phyloP scores from a whole-genome alignment of 2,797 vertebrate genomes.

The Sciaenops ocellatus region DNA sequence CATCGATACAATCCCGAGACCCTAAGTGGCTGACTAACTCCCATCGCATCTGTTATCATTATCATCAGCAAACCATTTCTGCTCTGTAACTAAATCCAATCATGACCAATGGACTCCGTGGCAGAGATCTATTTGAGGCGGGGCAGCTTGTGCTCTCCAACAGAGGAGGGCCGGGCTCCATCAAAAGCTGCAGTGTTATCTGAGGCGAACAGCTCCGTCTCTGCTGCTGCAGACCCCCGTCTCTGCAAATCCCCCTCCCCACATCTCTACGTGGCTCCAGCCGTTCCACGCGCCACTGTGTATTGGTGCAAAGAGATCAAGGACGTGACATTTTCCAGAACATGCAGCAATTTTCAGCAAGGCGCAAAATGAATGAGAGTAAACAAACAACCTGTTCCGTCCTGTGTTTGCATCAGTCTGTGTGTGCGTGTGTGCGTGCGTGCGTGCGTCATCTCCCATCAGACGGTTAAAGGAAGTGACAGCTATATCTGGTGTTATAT shows the following conservation, averaged over 20 bases:
- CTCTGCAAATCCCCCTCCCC: constrained; percentile 66
- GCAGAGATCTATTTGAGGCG: constrained; percentile 70
- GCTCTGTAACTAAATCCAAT: constrained; percentile 81
- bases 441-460: constrained; percentile 49
- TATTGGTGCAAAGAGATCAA: constrained; percentile 75
- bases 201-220: constrained; percentile 73
- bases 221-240: constrained; percentile 71
- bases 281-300: constrained; percentile 65
- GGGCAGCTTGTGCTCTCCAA: constrained; percentile 62
- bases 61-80: constrained; percentile 75
- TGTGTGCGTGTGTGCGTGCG: constrained; percentile 6
- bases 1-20: constrained; percentile 52
- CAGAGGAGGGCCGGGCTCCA: constrained; percentile 69
- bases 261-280: constrained; percentile 45
- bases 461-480: constrained; percentile 57
- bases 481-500: constrained; percentile 55
- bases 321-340: constrained; percentile 79
- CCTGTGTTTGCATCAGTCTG: constrained; percentile 19
- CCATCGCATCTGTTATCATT: constrained; percentile 79
- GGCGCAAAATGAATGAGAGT: constrained; percentile 64
- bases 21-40: constrained; percentile 74
- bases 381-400: constrained; percentile 68
- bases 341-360: constrained; percentile 66
- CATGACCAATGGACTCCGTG: constrained; percentile 76
- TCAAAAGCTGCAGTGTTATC: constrained; percentile 84